Conservation (phyloP, 2,113 vertebrate genomes). For the Neogobius melanostomus region DNA sequence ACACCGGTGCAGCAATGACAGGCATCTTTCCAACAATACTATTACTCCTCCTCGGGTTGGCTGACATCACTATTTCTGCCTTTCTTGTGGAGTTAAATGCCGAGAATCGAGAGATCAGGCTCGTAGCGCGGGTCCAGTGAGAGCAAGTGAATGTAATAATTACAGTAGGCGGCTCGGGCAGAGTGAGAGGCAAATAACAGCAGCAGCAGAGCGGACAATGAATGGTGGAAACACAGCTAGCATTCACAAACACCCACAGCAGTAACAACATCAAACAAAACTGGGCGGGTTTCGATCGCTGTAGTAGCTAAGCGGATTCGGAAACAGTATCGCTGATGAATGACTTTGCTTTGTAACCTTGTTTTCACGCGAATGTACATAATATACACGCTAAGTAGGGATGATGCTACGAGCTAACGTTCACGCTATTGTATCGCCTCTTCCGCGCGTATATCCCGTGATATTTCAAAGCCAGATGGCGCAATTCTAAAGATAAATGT, state of each 20-base stretch:
- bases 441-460: conserved; percentile 1
- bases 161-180: background rate
- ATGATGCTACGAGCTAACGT: conserved; percentile 32
- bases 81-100: conserved; percentile 6
- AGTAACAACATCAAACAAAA: background rate
- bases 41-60: background rate
- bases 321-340: conserved; percentile 20
- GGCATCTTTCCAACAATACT: conserved; percentile 21
- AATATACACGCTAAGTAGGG: conserved; percentile 23
- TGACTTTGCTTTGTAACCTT: conserved; percentile 51
- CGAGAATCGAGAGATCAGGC: background rate
- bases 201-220: conserved; percentile 45
- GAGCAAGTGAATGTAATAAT: background rate
- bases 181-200: conserved; percentile 29
- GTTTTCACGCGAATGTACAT: conserved; percentile 36
- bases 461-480: background rate
- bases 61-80: conserved; percentile 8
- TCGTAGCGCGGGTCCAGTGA: background rate
- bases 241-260: background rate
- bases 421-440: conserved; percentile 52
- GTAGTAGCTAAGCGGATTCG: conserved; percentile 30
- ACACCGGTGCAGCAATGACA: conserved; percentile 52
- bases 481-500: background rate
- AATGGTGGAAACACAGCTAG: conserved; percentile 40
- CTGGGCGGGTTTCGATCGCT: conserved; percentile 46